A percentile compares a stretch with the other conserved stretches of the same genome.
Conservation (phyloP, 2,113 vertebrate species). For the Protobothrops flavoviridis region DNA sequence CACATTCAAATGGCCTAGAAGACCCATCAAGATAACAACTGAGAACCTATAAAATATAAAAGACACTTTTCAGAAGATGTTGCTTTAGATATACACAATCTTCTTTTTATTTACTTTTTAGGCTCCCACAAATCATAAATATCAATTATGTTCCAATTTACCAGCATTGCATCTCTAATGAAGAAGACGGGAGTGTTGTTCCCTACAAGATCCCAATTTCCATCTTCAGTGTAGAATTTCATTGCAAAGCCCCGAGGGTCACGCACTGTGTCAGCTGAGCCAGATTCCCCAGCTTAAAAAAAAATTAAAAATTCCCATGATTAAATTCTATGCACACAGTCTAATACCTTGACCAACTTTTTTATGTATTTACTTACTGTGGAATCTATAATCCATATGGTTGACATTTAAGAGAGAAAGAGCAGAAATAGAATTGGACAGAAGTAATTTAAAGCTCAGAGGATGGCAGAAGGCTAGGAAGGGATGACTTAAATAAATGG, state of each 20-base stretch:
- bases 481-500: neutral
- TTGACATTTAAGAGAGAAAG: neutral
- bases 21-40: neutral
- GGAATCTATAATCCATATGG: neutral
- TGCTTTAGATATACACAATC: neutral
- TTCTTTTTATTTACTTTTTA: neutral
- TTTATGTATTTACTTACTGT: neutral
- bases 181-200: conserved; percentile 98
- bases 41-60: neutral
- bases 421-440: neutral
- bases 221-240: conserved; percentile 95
- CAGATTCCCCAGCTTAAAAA: conserved; percentile 85
- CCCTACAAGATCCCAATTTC: conserved; percentile 96
- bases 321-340: accelerated
- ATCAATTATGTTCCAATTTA: conserved; percentile 54
- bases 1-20: neutral
- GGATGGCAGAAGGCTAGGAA: neutral
- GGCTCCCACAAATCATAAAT: neutral
- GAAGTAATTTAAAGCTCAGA: neutral
- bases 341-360: neutral
- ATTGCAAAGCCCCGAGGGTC: conserved; percentile 95
- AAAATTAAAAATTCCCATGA: neutral
- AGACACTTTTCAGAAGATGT: neutral
- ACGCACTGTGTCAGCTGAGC: conserved; percentile 92
- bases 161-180: conserved; percentile 88